Base-by-base conservation (phyloP, 2,888 invertebrate genomes). In the Ypsolopha scabrella region DNA sequence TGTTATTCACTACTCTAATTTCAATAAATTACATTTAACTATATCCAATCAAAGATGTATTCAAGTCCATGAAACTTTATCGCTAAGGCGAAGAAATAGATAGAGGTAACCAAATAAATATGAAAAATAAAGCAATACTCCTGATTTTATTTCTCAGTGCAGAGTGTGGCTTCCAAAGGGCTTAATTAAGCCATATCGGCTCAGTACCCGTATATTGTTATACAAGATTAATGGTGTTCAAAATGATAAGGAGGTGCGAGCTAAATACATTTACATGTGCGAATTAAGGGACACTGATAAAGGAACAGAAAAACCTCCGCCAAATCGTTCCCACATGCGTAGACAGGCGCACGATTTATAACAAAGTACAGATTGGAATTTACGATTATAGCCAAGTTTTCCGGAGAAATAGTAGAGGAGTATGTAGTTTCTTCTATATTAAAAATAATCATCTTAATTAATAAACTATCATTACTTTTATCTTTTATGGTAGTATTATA, bases 201-300 rank as follows among this genome's bases (percentile, higher is more conserved):
- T 68, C 69, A 69, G 67, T 67, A 67, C 62, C 67, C 62, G 72
- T 71, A 79, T 77, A 82, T 83, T 83, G 83, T 82, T 82, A 76
- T 80, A 86, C 81, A 80, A 83, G 85, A 85, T 86, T 80, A 83
- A 85, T 85, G 79, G 80, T 81, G 83, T 81, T 72, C 73, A 51
- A 60, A 55, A 60, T 71, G 85, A 85, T 85, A 85, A 85, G 73
- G 63, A 72, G 72, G 76, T 80, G 80, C 80, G 75, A 79, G 80
- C 77, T 81, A 82, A 86, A 85, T 85, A 82, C 81, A 80, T 85
- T 85, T 80, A 82, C 83, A 82, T 85, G 82, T 83, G 85, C 75
- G 75, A 82, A 83, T 77, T 78, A 79, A 77, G 74, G 70, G 71
- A 69, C 63, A 63, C 76, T 72, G 85, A 83, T 83, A 83, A 80